A percentile compares a stretch with the other conserved stretches of the same genome.
Conservation (phyloP, 2,888 invertebrate genomes). For the Orthosia cruda region DNA sequence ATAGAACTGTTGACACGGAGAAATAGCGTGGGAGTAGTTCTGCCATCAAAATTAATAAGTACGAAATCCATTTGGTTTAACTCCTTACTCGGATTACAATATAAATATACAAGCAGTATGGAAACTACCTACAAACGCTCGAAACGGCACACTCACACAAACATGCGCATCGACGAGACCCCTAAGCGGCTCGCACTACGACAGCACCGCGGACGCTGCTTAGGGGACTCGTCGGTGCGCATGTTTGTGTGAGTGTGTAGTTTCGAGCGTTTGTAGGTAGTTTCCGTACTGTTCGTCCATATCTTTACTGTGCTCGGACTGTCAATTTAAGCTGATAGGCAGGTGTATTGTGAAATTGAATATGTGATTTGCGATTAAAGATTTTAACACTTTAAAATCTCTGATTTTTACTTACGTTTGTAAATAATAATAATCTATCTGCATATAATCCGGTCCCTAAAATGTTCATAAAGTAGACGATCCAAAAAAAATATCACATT, state of each 20-base stretch:
- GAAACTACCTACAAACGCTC: too few species aligned
- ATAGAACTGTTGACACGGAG: background rate
- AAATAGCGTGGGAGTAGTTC: conserved; percentile 16
- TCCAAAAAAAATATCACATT: background rate
- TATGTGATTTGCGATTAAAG: background rate
- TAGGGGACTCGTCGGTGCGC: too few species aligned
- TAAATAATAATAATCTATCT: background rate
- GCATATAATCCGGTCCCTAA: conserved; percentile 33
- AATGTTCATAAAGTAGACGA: conserved; percentile 5
- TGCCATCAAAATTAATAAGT: conserved; percentile 30
- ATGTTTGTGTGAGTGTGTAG: too few species aligned
- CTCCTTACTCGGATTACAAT: conserved; percentile 4
- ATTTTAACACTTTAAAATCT: background rate
- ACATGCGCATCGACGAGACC: too few species aligned
- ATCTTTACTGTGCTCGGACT: too few species aligned
- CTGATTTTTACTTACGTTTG: background rate
- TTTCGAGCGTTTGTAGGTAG: too few species aligned
- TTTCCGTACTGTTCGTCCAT: too few species aligned
- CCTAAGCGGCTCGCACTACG: too few species aligned
- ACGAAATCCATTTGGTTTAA: conserved; percentile 6
- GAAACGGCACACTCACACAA: too few species aligned
- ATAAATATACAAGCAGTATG: too few species aligned
- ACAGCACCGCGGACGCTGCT: too few species aligned
- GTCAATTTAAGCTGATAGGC: conserved; percentile 6
- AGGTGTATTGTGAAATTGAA: conserved; percentile 8